Evolutionary conservation across 1,140 invertebrate genomes (phyloP), one percentile per base, ranked within the genome.

Genomic region (Leguminivora glycinivorella): DNA sequence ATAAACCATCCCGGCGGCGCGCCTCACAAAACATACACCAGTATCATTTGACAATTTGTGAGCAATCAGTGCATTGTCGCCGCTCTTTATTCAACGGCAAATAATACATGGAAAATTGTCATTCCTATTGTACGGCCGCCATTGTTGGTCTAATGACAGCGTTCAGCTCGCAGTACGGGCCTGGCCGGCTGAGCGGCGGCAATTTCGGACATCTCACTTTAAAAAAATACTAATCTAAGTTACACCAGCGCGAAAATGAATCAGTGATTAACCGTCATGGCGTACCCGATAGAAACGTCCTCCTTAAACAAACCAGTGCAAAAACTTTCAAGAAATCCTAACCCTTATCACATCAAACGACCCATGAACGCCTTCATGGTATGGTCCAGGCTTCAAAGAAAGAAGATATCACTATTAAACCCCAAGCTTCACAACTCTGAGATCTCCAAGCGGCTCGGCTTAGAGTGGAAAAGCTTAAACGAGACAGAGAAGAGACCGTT

Each of bases 341-440:
- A 91, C 63, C 87, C 90, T 1, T 92, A 92, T 68, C 94, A 94
- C 71, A 94, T 95, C 38, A 95, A 95, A 76, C 79, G 94, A 67
- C 94, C 94, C 0, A 95, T 95, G 94, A 95, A 95, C 77, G 94
- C 94, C 0, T 95, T 95, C 84, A 95, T 95, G 94, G 94, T 95
- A 0, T 95, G 94, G 94, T 95, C 94, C 6, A 90, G 94, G 67
- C 91, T 95, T 43, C 93, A 95, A 75, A 84, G 95, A 40, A 93
- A 94, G 77, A 95, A 96, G 79, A 97, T 97, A 87, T 96, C 96
- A 0, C 93, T 94, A 76, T 94, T 96, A 82, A 95, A 97, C 85
- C 96, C 96, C 7, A 96, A 96, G 84, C 94, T 97, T 75, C 95
- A 96, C 83, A 96, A 96, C 81, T 95, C 95, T 0, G 95, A 96